Evolutionary conservation across 2,797 vertebrate genomes (phyloP), one percentile per base, ranked within the genome.

Genomic region (Hemibagrus guttatus): DNA sequence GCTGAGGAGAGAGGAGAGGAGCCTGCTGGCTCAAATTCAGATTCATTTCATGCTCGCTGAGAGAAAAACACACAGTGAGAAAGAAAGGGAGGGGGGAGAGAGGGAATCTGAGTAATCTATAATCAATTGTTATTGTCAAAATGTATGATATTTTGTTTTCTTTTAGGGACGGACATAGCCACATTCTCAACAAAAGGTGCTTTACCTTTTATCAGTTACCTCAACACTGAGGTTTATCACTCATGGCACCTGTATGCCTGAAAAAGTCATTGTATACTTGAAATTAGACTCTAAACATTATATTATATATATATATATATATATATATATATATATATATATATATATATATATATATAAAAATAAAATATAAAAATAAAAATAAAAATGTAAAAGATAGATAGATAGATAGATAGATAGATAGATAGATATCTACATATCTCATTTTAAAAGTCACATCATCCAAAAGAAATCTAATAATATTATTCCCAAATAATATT

Each of bases 21-120:
- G 66, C 83, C 59, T 54, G 72, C 75, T 39, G 76, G 61, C 59
- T 82, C 39, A 79, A 84, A 89, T 86, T 86, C 92, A 92, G 90
- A 86, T 85, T 88, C 64, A 88, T 85, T 88, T 83, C 85, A 90
- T 81, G 75, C 86, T 89, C 52, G 17, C 74, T 81, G 81, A 86
- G 75, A 88, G 84, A 72, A 78, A 58, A 63, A 81, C 75, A 81
- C 19, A 71, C 52, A 75, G 63, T 28, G 14, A 72, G n/a, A 64
- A 54, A 35, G 81, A 72, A 23, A 61, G 21, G 54, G 21, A 8
- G 19, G n/a, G 6, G 17, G 1, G 23, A 61, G 28, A 54, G 31
- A 79, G 52, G 19, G 17, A 81, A 21, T 83, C 64, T 52, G 16
- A 31, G 16, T n/a, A n/a, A 46, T 72, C 17, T 69, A 71, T 85